Evolutionary conservation across 2,113 vertebrate genomes (phyloP), one percentile per base, ranked within the genome.

Genomic region (Malurus cyaneus): DNA sequence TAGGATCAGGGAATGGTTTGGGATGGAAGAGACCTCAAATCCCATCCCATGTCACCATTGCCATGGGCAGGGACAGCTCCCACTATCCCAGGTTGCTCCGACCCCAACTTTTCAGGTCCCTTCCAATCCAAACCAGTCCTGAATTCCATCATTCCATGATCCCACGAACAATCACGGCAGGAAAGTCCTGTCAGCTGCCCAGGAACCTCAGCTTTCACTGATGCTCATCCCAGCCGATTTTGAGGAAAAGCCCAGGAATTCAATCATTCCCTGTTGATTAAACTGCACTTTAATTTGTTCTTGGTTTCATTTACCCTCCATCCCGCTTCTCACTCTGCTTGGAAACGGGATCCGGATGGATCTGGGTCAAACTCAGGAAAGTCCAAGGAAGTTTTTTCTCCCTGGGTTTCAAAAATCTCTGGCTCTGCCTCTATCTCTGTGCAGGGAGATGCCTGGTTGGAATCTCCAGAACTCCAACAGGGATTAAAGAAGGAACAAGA

Each of bases 291-390:
- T 16, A 41, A 57, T 85, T 41, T 15, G 19, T 16, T 41, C 4
- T 34, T 24, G 4, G 2, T 18, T 19, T 49, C 15, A 8, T 42
- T 49, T 18, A 13, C 15, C 50, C 34, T 52, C 34, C 19, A 13
- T 5, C 20, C 31, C 19, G 9, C 34, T 25, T 18, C 0, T 0
- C 0, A 1, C 15, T 41, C 29, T n/a, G 8, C 60, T 31, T 24
- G 70, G 82, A 41, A 5, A 25, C 2, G 10, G 70, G 50, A 66
- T 57, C 42, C 42, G 13, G 16, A 0, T 5, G 60, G 60, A 74
- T 56, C 50, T 13, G 60, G 60, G 49, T 31, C 42, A 42, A 85
- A 25, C 19, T 14, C 60, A 12, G 5, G 15, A 0, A 23, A 47
- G 14, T 1, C 66, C 17, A 4, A 2, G 17, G 18, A 15, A 47